phyloP scores from a whole-genome alignment of 2,888 invertebrate genomes.

The Oxystoma pomonae region DNA sequence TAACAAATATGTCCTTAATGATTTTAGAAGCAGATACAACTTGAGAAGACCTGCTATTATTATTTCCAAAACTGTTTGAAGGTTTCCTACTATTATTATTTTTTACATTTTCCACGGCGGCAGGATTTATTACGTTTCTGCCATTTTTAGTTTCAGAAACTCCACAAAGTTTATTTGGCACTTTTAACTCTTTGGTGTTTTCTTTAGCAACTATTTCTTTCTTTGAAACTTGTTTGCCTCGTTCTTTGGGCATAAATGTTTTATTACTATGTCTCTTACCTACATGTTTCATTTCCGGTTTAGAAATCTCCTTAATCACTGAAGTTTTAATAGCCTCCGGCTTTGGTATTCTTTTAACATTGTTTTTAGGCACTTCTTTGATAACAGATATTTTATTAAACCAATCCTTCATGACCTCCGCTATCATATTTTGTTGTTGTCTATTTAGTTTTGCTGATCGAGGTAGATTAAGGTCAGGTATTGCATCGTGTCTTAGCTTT shows the following conservation, averaged over 20 bases:
- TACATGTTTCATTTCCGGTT: background rate
- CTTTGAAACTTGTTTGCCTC: background rate
- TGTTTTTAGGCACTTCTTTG: background rate
- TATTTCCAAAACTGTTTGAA: background rate
- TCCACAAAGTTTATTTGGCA: background rate
- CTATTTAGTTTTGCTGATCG: conserved; percentile 5
- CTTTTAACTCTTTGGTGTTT: background rate
- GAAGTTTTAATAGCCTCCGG: background rate
- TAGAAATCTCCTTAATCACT: background rate
- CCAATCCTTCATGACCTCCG: background rate
- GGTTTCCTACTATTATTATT: background rate
- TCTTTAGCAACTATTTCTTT: background rate
- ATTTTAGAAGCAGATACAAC: background rate
- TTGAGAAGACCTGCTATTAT: background rate
- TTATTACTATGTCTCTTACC: background rate
- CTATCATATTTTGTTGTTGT: background rate
- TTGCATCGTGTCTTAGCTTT: conserved; percentile 49
- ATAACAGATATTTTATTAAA: background rate
- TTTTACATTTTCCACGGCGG: background rate
- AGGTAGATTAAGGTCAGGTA: conserved; percentile 43
- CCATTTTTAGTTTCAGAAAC: background rate
- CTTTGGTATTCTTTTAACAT: too few relatives aligned
- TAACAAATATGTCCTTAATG: background rate
- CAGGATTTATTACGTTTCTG: background rate
- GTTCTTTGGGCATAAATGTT: too few relatives aligned